A percentile compares a stretch with the other conserved stretches of the same genome.
These are phyloP conservation scores for Xiphorhynchus erythropygius DNA, from an alignment of 2,797 vertebrate species.

Conservation along the genomic window DNA sequence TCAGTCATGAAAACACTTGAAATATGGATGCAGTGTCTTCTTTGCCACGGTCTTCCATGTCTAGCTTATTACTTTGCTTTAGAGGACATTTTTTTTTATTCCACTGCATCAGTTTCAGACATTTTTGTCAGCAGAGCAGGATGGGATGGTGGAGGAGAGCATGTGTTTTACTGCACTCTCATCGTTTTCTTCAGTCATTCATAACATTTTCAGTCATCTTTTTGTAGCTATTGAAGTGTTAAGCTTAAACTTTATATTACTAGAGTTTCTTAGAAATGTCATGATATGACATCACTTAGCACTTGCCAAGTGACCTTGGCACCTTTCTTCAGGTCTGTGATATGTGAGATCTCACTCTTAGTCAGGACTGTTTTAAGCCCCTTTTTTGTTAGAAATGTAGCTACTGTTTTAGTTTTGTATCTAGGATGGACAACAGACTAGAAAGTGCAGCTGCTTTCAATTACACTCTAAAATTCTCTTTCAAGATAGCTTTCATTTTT, in stretches of 20 bases:
- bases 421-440: not conserved
- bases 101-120: not conserved
- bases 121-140: not conserved
- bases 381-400: not conserved
- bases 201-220: not conserved
- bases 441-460: conserved; percentile 6
- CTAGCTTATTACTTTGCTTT: not conserved
- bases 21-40: not conserved
- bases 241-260: not conserved
- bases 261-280: not conserved
- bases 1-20: not conserved
- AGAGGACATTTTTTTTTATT: not conserved
- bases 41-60: fast-evolving
- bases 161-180: not conserved
- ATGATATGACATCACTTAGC: not conserved
- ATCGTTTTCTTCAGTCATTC: not conserved
- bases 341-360: not conserved
- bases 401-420: not conserved
- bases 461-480: not conserved
- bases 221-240: not conserved
- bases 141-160: not conserved
- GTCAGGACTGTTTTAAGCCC: not conserved
- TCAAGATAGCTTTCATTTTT: conserved; percentile 16
- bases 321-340: not conserved
- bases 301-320: not conserved